A percentile compares a stretch with the other conserved stretches of the same genome.
phyloP scores from a whole-genome alignment of 1,140 invertebrate species.

The Drosophila virilis region DNA sequence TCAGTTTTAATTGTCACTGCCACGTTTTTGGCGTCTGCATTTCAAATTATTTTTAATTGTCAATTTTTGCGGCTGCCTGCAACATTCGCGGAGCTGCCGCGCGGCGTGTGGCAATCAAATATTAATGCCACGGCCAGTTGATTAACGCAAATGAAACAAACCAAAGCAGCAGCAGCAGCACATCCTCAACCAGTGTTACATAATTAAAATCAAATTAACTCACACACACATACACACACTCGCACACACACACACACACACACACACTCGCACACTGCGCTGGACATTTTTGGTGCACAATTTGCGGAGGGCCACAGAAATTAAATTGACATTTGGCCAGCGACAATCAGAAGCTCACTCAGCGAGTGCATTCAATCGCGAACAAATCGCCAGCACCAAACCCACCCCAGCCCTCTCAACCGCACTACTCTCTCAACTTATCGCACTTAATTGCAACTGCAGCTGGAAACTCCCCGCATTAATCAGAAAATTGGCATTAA shows the following conservation, averaged over 20 bases:
- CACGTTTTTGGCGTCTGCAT: conserved; percentile 58
- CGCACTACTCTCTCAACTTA: too few relatives aligned
- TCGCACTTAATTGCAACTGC: not conserved
- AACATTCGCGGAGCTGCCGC: conserved; percentile 23
- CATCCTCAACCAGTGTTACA: conserved; percentile 48
- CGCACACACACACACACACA: too few relatives aligned
- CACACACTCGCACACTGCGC: conserved; percentile 7
- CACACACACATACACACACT: conserved; percentile 27
- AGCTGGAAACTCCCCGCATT: not conserved
- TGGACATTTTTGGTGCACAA: conserved; percentile 37
- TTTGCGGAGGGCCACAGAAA: conserved; percentile 23
- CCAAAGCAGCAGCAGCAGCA: conserved; percentile 9
- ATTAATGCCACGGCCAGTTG: conserved; percentile 74
- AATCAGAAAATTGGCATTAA: too few relatives aligned
- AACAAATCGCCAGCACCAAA: not conserved
- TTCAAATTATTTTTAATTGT: conserved; percentile 81
- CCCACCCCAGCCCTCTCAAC: too few relatives aligned
- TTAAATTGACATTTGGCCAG: conserved; percentile 66
- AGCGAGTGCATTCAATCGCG: conserved; percentile 18
- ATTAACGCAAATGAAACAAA: conserved; percentile 72
- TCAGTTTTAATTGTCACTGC: conserved; percentile 46
- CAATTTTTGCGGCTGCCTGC: conserved; percentile 54
- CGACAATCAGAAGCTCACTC: conserved; percentile 14
- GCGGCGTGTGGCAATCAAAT: conserved; percentile 63
- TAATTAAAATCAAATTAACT: conserved; percentile 82